Evolutionary conservation across 1,140 invertebrate genomes (phyloP), one percentile per base, ranked within the genome.

Genomic region (Druon quercuslanigerum): DNA sequence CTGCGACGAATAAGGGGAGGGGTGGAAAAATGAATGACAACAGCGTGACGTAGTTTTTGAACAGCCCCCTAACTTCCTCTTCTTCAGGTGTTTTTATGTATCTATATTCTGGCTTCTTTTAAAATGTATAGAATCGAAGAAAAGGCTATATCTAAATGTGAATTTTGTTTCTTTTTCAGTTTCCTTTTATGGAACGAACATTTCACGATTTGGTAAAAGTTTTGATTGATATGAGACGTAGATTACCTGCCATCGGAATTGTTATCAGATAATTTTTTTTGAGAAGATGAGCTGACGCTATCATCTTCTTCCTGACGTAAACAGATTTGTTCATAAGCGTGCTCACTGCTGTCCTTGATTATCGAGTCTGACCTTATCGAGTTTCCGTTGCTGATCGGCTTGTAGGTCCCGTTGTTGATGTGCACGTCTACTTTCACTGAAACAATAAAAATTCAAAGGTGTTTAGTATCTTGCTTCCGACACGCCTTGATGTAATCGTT

Each of bases 401-500:
- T 88, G 78, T 82, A 85, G 79, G 80, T 85, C 56, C 86, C 87
- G 82, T 90, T 90, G 85, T 90, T 90, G 80, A 90, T 86, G 84
- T 92, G 91, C 75, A 92, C 90, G 82, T 92, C 91, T 81, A 91
- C 91, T 90, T 92, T 91, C 85, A 92, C 91, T 92, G 85, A 40
- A 88, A 88, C 50, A 25, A 17, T 76, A 82, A 84, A 71, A 74
- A 66, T 73, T 54, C 51, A 77, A 78, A 74, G 25, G 25, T 46
- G 40, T 66, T 33, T 40, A 66, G 20, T 25, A 66, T 66, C 25
- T 66, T 66, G 25, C 40, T 66, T 33, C 52, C 57, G 57, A 66
- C 25, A 66, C 60, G 60, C 60, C 60, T 66, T 40, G 13, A 66
- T 66, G 60, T 46, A 66, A 66, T 66, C 33, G 40, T 66, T 40